Evolutionary conservation across 23 tunicate genomes (phyloP).

Genomic region (Botrylloides violaceus): DNA sequence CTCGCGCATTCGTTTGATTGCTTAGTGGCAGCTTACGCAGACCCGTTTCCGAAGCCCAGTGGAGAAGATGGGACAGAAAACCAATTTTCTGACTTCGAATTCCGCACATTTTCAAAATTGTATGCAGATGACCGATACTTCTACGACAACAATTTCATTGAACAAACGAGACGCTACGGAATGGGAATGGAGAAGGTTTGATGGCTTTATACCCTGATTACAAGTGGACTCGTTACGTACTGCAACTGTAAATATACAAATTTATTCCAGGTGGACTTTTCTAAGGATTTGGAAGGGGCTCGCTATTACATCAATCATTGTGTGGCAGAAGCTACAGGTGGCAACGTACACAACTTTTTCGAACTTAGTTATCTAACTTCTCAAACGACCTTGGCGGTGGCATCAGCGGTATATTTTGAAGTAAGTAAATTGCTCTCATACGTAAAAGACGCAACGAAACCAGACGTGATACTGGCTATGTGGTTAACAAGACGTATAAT

Average conservation of each 20-base stretch:
- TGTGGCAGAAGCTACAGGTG: neutral
- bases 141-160: neutral
- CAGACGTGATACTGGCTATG: no score
- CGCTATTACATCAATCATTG: neutral
- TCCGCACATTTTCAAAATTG: neutral
- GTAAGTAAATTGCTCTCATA: no score
- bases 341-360: neutral
- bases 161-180: neutral
- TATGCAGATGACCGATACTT: neutral
- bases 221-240: neutral
- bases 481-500: no score
- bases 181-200: neutral
- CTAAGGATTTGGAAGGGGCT: neutral
- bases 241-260: neutral
- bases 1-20: neutral
- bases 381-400: neutral
- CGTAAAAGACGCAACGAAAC: no score
- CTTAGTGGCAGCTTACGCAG: neutral
- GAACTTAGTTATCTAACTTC: neutral
- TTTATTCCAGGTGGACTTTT: neutral
- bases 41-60: neutral
- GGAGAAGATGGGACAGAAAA: neutral
- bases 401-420: neutral
- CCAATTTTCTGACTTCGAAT: neutral
- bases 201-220: no score